Base-by-base conservation (phyloP, 53 echinoderm and acorn worm species). In the Henricia sp. region DNA sequence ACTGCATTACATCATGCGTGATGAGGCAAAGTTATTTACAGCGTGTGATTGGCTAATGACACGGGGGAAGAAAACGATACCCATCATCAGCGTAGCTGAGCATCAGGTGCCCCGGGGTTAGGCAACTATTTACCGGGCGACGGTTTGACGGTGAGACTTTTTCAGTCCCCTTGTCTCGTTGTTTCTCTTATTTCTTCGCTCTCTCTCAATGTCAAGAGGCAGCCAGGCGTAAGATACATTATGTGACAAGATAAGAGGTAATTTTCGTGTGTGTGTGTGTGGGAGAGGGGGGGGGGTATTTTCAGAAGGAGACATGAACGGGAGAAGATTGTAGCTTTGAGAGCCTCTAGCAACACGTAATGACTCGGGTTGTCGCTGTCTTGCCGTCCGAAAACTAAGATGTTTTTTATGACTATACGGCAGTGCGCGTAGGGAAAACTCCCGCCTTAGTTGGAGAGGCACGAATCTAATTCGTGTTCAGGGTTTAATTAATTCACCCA, bases 91-190 rank as follows among this genome's bases (percentile, higher is more conserved):
- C 19, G 9, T 29, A 21, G 10, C 14, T 27, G 76, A 24, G 76
- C 76, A 76, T 76, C 76, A 76, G 76, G 76, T 76, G 76, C 76
- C 76, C 12, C 30, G 41, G 57, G 76, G 59, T n/a, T 57, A 57
- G 33, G 27, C 56, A 76, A 76, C 76, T 76, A 55, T 74, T 72
- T 37, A 4, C 25, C 20, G 73, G 19, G 73, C 26, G 62, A 60
- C 12, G 39, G 0, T n/a, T n/a, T 67, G 67, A 67, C 27, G 27
- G 30, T 28, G 29, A 37, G 67, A 37, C 70, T 68, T n/a, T 2
- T 40, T 17, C 10, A 40, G 20, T 41, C 21, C 24, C 40, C 24
- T 17, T 37, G 12, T 68, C 39, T 16, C 38, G 38, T 46, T 23
- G 12, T 42, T 33, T 44, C 24, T 63, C 27, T 29, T 19, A 10